Evolutionary conservation across 2,797 vertebrate species (phyloP), one percentile per base, ranked within the genome.

Genomic region (Carcharodon carcharias): DNA sequence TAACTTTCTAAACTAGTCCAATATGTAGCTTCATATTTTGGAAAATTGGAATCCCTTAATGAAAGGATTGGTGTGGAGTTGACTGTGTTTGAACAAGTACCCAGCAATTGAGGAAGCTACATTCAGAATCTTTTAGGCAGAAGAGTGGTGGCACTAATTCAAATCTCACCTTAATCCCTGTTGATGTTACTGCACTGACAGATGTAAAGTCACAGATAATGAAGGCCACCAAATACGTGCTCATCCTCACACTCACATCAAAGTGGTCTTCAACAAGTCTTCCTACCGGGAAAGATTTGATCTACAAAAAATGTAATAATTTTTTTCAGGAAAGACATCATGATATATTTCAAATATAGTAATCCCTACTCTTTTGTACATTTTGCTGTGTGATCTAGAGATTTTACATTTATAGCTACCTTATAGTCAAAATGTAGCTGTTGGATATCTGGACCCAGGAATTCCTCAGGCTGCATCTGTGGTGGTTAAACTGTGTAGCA

Each of bases 151-250:
- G 23, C 58, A 9, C 58, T 45, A 56, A 18, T 35, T 9, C 31
- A 95, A 71, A 8, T 85, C 97, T 96, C 96, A 98, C 98, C 97
- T 98, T 97, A 95, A 98, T 97, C 45, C 98, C 98, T 63, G 98
- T 98, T 4, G 97, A 97, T 23, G 98, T 98, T 96, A 93, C 97
- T 61, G 97, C 97, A 80, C 97, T 98, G 96, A 98, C 97, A 71
- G 97, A 98, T 96, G 97, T 98, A 97, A 98, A 98, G 97, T 98
- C 98, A 97, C 98, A 98, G 95, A 98, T 94, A 96, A 98, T 96
- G 96, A 98, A 98, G 18, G 98, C 98, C 91, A 98, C 97, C 0
- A 98, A 97, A 96, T 98, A 98, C 0, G 98, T 98, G 97, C 98
- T 98, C 98, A 98, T 98, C 97, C 97, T 98, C 40, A 98, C 97